These are phyloP conservation scores for Melanaphis sacchari DNA, from an alignment of 1,140 invertebrate genomes.

Conservation along the genomic window DNA sequence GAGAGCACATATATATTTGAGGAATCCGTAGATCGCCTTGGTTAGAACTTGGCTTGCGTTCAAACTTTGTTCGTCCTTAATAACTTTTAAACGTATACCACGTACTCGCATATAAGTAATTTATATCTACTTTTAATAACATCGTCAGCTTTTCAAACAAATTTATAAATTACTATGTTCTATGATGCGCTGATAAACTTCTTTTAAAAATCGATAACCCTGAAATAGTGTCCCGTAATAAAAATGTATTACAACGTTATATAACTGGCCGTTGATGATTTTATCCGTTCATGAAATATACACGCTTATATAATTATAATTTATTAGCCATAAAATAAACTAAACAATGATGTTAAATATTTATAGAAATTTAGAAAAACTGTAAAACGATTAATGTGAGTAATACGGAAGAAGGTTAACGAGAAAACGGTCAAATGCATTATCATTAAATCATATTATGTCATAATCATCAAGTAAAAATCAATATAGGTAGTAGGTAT, in stretches of 20 bases:
- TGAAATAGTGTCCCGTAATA: not conserved
- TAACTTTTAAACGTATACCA: not conserved
- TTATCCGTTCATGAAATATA: not conserved
- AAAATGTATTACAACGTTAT: not conserved
- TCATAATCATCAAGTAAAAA: not conserved
- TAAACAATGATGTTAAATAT: not conserved
- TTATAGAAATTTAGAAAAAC: not conserved
- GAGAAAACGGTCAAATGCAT: not conserved
- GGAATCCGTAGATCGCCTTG: not conserved
- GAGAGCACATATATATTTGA: not conserved
- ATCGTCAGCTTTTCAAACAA: not conserved
- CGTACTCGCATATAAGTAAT: not conserved
- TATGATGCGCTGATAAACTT: not conserved
- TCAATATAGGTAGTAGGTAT: not conserved
- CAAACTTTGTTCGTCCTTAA: constrained; percentile 11
- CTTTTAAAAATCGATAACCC: not conserved
- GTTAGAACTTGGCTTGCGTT: not conserved
- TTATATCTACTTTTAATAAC: constrained; percentile 3
- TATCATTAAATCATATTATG: not conserved
- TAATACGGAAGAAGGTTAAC: not conserved
- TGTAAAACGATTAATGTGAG: not conserved
- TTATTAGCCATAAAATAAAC: not conserved
- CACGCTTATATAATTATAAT: not conserved
- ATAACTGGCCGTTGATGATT: not conserved
- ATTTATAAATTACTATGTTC: not conserved